A percentile compares a stretch with the other conserved stretches of the same genome.
phyloP scores from a whole-genome alignment of 2,797 vertebrate species.

The Gila robusta region DNA sequence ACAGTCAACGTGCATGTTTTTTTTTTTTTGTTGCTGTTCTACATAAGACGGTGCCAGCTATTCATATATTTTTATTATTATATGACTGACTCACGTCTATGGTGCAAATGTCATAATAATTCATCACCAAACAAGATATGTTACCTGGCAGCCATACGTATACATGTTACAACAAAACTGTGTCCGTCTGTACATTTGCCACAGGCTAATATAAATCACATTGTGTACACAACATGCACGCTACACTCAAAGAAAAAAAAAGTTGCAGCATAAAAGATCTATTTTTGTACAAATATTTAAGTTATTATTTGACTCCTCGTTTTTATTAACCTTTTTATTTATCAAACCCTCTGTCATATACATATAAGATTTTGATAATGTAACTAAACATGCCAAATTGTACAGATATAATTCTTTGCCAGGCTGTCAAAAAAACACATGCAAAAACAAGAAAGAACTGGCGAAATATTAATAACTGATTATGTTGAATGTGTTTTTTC shows the following conservation, averaged over 20 bases:
- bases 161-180: slow-evolving; percentile 39
- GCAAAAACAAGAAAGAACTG: no score
- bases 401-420: no score
- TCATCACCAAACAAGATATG: slow-evolving; percentile 46
- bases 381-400: no score
- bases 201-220: slow-evolving; percentile 45
- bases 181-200: slow-evolving; percentile 42
- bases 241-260: neutral
- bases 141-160: slow-evolving; percentile 44
- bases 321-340: neutral
- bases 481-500: neutral
- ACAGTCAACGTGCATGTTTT: slow-evolving; percentile 28
- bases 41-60: neutral
- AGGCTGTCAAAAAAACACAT: no score
- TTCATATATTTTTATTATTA: slow-evolving; percentile 21
- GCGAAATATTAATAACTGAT: neutral
- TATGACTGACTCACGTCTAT: slow-evolving; percentile 30
- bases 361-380: no score
- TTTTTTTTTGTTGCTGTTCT: neutral
- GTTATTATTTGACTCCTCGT: neutral
- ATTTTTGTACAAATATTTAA: no score
- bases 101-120: slow-evolving; percentile 15
- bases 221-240: slow-evolving; percentile 16
- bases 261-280: neutral
- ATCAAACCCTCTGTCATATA: no score